A percentile compares a stretch with the other conserved stretches of the same genome.
These are phyloP conservation scores for Pica pica DNA, from an alignment of 2,113 vertebrate species.

Conservation along the genomic window DNA sequence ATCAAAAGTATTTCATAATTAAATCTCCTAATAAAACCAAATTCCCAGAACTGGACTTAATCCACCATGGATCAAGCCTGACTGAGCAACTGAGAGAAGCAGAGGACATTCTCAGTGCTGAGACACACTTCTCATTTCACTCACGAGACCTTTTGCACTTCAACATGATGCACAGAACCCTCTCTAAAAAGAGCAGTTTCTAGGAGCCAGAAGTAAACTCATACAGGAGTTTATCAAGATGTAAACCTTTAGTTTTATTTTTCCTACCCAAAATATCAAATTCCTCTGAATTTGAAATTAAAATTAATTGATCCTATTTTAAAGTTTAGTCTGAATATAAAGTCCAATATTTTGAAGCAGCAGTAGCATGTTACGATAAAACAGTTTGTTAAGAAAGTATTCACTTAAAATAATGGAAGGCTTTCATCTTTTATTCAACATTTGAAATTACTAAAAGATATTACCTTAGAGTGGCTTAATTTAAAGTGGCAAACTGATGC, in stretches of 20 bases:
- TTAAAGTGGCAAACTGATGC: slow-evolving; percentile 65
- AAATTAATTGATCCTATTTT: not conserved
- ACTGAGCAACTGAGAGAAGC: not conserved
- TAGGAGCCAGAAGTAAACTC: not conserved
- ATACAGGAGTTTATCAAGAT: not conserved
- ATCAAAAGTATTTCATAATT: not conserved
- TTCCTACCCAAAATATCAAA: not conserved
- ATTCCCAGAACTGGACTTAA: not conserved
- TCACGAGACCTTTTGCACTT: not conserved
- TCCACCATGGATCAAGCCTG: not conserved
- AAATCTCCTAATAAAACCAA: not conserved
- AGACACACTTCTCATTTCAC: not conserved
- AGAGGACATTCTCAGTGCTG: not conserved
- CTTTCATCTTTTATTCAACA: slow-evolving; percentile 70
- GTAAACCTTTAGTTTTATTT: not conserved
- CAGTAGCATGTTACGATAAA: not conserved
- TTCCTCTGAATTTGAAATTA: not conserved
- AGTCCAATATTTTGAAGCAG: not conserved
- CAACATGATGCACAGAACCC: not conserved
- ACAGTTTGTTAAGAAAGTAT: not conserved
- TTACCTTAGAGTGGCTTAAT: slow-evolving; percentile 36
- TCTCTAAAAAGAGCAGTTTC: not conserved
- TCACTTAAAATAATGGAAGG: slow-evolving; percentile 29
- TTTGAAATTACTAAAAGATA: slow-evolving; percentile 39
- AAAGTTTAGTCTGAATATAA: not conserved